Base-by-base conservation (phyloP, 2,888 invertebrate species). In the Drosophila siamana region DNA sequence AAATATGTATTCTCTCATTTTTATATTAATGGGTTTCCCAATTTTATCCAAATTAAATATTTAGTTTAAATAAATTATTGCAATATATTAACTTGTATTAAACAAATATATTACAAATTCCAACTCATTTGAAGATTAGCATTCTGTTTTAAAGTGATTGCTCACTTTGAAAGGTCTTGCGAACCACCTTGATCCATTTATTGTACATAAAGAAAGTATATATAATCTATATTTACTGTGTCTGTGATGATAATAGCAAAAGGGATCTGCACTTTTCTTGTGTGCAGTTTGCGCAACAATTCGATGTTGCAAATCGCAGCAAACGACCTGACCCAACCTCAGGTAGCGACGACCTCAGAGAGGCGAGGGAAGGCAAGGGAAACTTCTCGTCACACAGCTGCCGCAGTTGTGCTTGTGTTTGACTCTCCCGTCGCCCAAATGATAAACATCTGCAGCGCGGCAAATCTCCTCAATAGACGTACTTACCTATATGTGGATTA, bases 371-470 rank as follows among this genome's bases (percentile, higher is more conserved):
- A 22, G 13, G 13, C 28, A 26, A 28, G 28, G 41, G 16, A 41
- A 40, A 41, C 41, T 54, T 41, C 30, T 54, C 28, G 52, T 41
- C 41, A 30, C 19, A 54, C 61, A 61, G 46, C 61, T 61, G 61
- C 28, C 61, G 9, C 33, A 33, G 26, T 52, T 22, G 15, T 16
- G 15, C 26, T 46, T 73, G 62, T 50, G 26, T 19, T 19, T 40
- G 26, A 54, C 56, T 59, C 56, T 59, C 22, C 56, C 56, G 43
- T 6, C 44, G 57, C 33, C 28, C 15, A 50, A 50, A n/a, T 26
- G 48, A 48, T 46, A 71, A 74, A 71, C 74, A 74, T 74, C 74
- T 74, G 74, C 74, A 59, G 47, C 46, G 46, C 64, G 64, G 57
- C 47, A 65, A 52, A 47, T 26, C 59, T 30, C 24, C 33, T 9